These are phyloP conservation scores for Hanleya hanleyi DNA, from an alignment of 2,888 invertebrate species.

Conservation along the genomic window DNA sequence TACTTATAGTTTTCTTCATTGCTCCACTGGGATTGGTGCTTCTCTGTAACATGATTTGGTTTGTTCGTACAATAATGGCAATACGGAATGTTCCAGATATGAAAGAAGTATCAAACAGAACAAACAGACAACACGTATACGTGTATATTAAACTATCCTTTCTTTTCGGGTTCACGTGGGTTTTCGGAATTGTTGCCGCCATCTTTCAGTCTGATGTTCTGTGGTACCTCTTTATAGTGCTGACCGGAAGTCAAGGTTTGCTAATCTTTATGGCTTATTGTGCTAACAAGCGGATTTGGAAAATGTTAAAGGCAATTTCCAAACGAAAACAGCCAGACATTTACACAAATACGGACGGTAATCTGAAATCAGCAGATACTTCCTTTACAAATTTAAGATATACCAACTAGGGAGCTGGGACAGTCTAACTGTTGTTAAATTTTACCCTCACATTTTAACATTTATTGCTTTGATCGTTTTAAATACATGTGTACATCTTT, in stretches of 20 bases:
- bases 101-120: neutral
- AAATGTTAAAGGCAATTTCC: neutral
- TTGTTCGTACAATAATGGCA: neutral
- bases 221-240: neutral
- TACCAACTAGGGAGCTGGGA: too few relatives aligned
- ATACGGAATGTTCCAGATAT: neutral
- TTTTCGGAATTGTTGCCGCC: neutral
- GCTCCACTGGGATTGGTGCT: neutral
- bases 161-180: constrained; percentile 1
- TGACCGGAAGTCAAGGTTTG: neutral
- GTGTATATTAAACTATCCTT: neutral
- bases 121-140: neutral
- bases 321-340: too few relatives aligned
- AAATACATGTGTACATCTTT: too few relatives aligned
- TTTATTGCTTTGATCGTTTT: too few relatives aligned
- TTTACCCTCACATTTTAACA: too few relatives aligned
- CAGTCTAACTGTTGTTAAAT: too few relatives aligned
- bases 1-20: neutral
- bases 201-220: neutral
- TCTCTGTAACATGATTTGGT: neutral
- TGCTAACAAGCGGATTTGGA: neutral
- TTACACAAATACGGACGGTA: too few relatives aligned
- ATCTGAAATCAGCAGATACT: too few relatives aligned
- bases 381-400: too few relatives aligned
- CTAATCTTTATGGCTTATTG: neutral